Conservation (phyloP, 2,888 invertebrate species). For the Cerastoderma edule region DNA sequence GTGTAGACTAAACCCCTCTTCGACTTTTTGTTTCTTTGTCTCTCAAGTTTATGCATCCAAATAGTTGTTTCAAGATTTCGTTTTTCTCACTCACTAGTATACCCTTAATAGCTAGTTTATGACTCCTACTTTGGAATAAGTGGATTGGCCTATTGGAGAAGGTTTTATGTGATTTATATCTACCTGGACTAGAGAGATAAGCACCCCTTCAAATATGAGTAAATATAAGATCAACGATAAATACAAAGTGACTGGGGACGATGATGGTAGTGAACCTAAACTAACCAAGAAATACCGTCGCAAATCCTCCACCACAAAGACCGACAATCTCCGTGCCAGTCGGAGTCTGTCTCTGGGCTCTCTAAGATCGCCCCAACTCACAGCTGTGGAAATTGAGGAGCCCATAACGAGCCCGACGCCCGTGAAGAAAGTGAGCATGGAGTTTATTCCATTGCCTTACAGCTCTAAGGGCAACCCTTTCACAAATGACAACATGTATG, state of each 20-base stretch:
- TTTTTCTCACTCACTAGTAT: too few species aligned
- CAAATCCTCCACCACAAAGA: constrained; percentile 43
- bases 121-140: constrained; percentile 42
- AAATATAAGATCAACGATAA: constrained; percentile 61
- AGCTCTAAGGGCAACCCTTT: constrained; percentile 47
- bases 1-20: too few species aligned
- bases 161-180: constrained; percentile 17
- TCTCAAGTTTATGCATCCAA: too few species aligned
- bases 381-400: constrained; percentile 48
- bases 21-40: too few species aligned
- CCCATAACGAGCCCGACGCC: constrained; percentile 12
- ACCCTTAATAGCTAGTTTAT: too few species aligned
- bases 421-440: constrained; percentile 17
- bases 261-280: constrained; percentile 27
- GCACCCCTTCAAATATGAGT: constrained; percentile 48
- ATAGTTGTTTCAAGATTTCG: too few species aligned
- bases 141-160: constrained; percentile 23
- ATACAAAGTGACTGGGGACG: constrained; percentile 32
- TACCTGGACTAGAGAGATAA: constrained; percentile 32
- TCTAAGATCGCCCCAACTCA: constrained; percentile 39
- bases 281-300: constrained; percentile 46
- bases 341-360: constrained; percentile 57
- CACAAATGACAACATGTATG: constrained; percentile 60
- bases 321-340: constrained; percentile 44
- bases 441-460: constrained; percentile 18